Conservation (phyloP, 1,140 invertebrate genomes). For the Drosophila burlai region DNA sequence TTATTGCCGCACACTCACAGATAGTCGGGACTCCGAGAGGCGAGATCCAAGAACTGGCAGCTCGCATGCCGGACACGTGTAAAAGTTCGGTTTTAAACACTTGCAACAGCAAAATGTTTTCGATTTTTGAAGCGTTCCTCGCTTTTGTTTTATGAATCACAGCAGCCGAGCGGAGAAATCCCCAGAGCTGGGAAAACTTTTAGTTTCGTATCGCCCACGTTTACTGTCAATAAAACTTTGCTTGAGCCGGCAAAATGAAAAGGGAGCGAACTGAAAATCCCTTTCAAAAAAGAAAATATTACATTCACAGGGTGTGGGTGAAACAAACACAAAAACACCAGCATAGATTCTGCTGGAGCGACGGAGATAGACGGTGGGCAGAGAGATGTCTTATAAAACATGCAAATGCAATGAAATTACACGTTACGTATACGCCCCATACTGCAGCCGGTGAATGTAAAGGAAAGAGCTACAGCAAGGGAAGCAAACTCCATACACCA, state of each 20-base stretch:
- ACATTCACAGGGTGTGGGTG: conserved; percentile 14
- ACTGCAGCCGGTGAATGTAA: conserved; percentile 42
- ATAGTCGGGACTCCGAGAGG: background rate
- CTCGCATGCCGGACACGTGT: conserved; percentile 77
- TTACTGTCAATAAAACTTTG: conserved; percentile 82
- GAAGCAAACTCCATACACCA: conserved; percentile 40
- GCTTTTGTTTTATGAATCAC: conserved; percentile 76
- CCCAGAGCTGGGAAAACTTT: conserved; percentile 72
- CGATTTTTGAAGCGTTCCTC: conserved; percentile 58
- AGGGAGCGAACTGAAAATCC: conserved; percentile 20
- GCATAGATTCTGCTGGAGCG: conserved; percentile 52
- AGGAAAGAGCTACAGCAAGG: conserved; percentile 4
- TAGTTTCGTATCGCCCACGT: conserved; percentile 76
- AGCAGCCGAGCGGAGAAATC: conserved; percentile 52
- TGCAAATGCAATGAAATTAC: conserved; percentile 83
- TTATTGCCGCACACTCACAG: conserved; percentile 24
- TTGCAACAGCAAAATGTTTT: conserved; percentile 73
- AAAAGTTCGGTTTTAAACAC: conserved; percentile 79
- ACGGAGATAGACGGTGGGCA: background rate
- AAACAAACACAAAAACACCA: conserved; percentile 51
- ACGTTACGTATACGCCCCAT: conserved; percentile 79
- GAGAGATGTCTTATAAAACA: conserved; percentile 64
- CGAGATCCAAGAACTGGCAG: conserved; percentile 21
- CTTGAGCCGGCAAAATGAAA: conserved; percentile 61
- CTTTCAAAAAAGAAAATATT: conserved; percentile 24